Base-by-base conservation (phyloP, 2,113 vertebrate genomes). In the Callocephalon fimbriatum region DNA sequence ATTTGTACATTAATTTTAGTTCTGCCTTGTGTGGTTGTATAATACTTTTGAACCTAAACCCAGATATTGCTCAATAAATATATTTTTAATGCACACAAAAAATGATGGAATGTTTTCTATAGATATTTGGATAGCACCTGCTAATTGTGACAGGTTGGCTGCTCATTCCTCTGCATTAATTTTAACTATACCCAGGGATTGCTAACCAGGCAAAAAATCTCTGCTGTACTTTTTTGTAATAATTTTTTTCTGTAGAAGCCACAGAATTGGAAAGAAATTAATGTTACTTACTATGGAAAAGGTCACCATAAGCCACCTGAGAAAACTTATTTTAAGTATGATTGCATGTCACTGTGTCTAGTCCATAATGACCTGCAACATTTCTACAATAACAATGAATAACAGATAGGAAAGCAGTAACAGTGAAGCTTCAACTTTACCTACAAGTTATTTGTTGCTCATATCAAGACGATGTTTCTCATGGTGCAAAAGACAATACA, bases 101-200 rank as follows among this genome's bases (percentile, higher is more conserved):
- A 85, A 74, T 6, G 6, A 91, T 42, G 32, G 26, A 51, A 70
- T 15, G 5, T 81, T 88, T 97, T 92, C 82, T 71, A 92, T 42
- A 92, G 53, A 22, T 42, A 90, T 45, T 48, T 76, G 66, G 73
- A 94, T 29, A 22, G 35, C 47, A 75, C 19, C 51, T 85, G 40
- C 44, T 97, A 95, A 97, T 85, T 94, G 65, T 78, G 72, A 72
- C 37, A 89, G 23, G 48, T 47, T 95, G 72, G 67, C 54, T 88
- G 65, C 53, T 91, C 37, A 58, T 59, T 89, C n/a, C n/a, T 73
- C 45, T 85, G 65, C 53, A 47, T 66, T 88, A 92, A 79, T 12
- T 62, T 80, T 31, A 70, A 44, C 51, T 67, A 59, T 8, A 13
- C 18, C 47, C 44, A 87, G n/a, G 23, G 80, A 95, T 9, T 72